Conservation (phyloP, 2,113 vertebrate genomes). For the Stigmatopora argus region DNA sequence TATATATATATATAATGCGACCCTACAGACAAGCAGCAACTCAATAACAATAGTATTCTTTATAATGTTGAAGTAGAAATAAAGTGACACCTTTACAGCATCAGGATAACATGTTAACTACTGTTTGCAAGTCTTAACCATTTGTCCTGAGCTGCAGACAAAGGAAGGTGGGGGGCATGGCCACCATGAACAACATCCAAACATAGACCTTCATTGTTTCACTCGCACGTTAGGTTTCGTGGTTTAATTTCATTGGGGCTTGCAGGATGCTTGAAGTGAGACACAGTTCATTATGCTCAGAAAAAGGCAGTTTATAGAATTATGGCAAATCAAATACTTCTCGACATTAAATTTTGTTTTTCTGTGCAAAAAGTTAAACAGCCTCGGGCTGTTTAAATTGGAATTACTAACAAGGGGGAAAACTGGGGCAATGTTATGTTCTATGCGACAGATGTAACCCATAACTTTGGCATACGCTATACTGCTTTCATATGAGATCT, state of each 20-base stretch:
- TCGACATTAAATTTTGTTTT: background rate
- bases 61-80: background rate
- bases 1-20: background rate
- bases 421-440: background rate
- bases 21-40: background rate
- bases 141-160: background rate
- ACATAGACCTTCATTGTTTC: constrained; percentile 3
- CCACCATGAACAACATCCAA: background rate
- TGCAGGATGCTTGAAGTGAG: background rate
- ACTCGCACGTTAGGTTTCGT: background rate
- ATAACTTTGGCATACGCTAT: background rate
- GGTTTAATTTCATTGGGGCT: background rate
- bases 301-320: background rate
- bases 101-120: background rate
- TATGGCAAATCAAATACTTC: background rate
- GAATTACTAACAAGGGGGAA: background rate
- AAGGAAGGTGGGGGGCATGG: background rate
- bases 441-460: background rate
- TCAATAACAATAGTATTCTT: background rate
- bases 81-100: background rate
- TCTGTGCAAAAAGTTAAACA: background rate
- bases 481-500: background rate
- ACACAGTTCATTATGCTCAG: background rate
- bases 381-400: background rate
- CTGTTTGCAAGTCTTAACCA: background rate